Base-by-base conservation (phyloP, 1,140 invertebrate genomes). In the Eriocheir sinensis region DNA sequence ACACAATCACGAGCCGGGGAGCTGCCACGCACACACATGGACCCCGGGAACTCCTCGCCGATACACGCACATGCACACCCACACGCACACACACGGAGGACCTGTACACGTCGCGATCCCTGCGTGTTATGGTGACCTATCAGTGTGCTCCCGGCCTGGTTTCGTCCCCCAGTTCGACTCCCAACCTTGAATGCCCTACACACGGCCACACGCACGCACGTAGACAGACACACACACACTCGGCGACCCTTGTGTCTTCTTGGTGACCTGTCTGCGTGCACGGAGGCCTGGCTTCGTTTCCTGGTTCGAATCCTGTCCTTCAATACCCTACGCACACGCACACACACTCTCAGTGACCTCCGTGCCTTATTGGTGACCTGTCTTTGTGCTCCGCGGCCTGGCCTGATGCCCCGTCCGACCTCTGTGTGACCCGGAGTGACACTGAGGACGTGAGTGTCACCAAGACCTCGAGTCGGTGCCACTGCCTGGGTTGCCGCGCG, bases 41-140 rank as follows among this genome's bases (percentile, higher is more conserved):
- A 86, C 3, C 60, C 60, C 27, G 8, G n/a, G 60, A 72, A 72
- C 21, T 72, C 60, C 27, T 48, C 12, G 60, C 9, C 21, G 27
- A 72, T 72, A n/a, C 60, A 72, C 60, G n/a, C 60, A 72, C 60
- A 86, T 0, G 36, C 83, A 86, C 83, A 9, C 83, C 32, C 83
- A 86, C 32, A 36, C 83, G 21, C 83, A 85, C 83, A 85, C 30
- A 85, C 83, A 85, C n/a, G n/a, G n/a, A n/a, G n/a, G n/a, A n/a
- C n/a, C n/a, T n/a, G n/a, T n/a, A n/a, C n/a, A n/a, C n/a, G n/a
- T n/a, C n/a, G n/a, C n/a, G n/a, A n/a, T n/a, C n/a, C n/a, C n/a
- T n/a, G n/a, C n/a, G n/a, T n/a, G n/a, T n/a, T n/a, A n/a, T n/a
- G n/a, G n/a, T n/a, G n/a, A n/a, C n/a, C n/a, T n/a, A n/a, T n/a